Evolutionary conservation across 1,140 invertebrate species (phyloP).

Genomic region (Megalopta genalis): DNA sequence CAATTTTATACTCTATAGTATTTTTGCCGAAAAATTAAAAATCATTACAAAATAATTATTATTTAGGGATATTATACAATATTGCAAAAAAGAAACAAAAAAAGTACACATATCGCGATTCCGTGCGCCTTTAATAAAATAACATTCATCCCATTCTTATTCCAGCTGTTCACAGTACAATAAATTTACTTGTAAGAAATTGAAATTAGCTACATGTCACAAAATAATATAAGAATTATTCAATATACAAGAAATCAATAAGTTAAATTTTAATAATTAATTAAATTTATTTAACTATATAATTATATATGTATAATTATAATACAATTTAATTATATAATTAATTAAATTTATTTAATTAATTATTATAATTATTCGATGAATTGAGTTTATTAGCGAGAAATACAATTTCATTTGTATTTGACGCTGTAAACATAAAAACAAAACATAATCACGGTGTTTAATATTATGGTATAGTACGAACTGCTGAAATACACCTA

Average conservation of each 20-base stretch:
- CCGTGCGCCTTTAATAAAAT: slow-evolving; percentile 5
- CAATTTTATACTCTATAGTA: slow-evolving; percentile 2
- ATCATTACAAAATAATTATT: slow-evolving; percentile 17
- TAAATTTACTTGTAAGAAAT: slow-evolving; percentile 15
- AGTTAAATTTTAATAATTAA: slow-evolving; percentile 43
- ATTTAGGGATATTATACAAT: slow-evolving; percentile 10
- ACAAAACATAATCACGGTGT: slow-evolving; percentile 49
- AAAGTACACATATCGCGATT: slow-evolving; percentile 1
- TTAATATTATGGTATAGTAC: slow-evolving; percentile 59
- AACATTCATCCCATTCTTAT: slow-evolving; percentile 9
- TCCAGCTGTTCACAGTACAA: slow-evolving; percentile 7
- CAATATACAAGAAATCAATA: slow-evolving; percentile 36
- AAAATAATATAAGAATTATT: slow-evolving; percentile 23
- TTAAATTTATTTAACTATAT: no score
- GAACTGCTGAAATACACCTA: slow-evolving; percentile 69
- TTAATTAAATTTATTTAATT: no score
- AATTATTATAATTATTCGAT: slow-evolving; percentile 13
- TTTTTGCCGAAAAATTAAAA: slow-evolving; percentile 11
- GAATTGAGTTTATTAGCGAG: slow-evolving; percentile 15
- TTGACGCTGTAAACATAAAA: slow-evolving; percentile 32
- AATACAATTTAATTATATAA: no score
- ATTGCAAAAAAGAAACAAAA: slow-evolving; percentile 12
- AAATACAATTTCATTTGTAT: slow-evolving; percentile 19
- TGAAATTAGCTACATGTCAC: slow-evolving; percentile 2
- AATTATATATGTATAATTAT: no score